Evolutionary conservation across 2,113 vertebrate species (phyloP).

Genomic region (Camelus dromedarius): DNA sequence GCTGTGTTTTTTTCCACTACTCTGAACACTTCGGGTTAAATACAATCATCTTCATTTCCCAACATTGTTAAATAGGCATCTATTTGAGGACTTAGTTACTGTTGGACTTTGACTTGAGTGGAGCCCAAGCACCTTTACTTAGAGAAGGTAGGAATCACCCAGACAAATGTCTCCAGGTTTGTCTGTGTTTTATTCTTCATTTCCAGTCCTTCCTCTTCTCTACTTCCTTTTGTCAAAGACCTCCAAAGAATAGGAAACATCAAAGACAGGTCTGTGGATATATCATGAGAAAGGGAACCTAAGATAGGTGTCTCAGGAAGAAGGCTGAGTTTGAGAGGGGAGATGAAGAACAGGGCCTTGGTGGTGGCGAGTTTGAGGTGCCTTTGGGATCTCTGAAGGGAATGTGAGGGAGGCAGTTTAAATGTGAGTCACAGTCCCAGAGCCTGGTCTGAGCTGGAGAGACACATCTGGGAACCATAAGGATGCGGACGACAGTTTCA

Average conservation of each 20-base stretch:
- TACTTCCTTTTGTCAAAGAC: not conserved
- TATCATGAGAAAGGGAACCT: not conserved
- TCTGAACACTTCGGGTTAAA: not conserved
- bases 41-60: not conserved
- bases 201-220: not conserved
- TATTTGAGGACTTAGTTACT: not conserved
- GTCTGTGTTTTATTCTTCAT: not conserved
- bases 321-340: not conserved
- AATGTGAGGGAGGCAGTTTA: not conserved
- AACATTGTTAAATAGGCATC: not conserved
- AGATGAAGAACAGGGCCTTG: not conserved
- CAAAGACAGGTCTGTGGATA: not conserved
- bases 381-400: not conserved
- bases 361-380: too few relatives aligned
- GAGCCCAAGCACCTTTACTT: not conserved
- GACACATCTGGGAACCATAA: not conserved
- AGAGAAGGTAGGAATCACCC: not conserved
- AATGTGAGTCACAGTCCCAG: not conserved
- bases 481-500: not conserved
- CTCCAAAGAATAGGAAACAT: not conserved
- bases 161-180: not conserved
- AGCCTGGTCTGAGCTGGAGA: not conserved
- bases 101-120: not conserved
- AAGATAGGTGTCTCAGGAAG: not conserved
- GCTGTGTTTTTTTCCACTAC: not conserved